Conservation (phyloP, 2,113 vertebrate genomes). For the Tursiops truncatus region DNA sequence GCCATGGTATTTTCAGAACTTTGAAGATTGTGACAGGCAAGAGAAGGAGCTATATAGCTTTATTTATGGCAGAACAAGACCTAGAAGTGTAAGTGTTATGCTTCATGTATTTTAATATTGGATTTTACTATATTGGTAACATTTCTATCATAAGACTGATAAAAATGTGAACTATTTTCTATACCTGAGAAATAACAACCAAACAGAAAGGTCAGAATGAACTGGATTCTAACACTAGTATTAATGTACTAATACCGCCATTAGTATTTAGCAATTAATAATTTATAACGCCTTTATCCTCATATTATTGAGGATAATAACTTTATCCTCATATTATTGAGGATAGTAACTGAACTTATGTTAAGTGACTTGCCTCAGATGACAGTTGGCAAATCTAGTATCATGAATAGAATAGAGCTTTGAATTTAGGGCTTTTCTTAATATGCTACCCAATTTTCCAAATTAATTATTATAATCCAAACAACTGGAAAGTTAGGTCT, state of each 20-base stretch:
- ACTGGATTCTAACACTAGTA: neutral
- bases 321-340: neutral
- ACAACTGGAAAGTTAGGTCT: neutral
- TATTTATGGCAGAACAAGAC: neutral
- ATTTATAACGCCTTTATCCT: neutral
- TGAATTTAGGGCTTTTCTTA: neutral
- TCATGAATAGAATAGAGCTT: neutral
- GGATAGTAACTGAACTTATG: neutral
- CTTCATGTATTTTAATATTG: neutral
- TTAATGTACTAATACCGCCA: neutral
- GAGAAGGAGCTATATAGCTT: neutral
- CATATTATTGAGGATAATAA: neutral
- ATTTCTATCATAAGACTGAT: neutral
- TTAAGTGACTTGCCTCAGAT: neutral
- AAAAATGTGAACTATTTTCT: slow-evolving; percentile 6
- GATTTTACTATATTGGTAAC: neutral
- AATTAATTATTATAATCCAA: neutral
- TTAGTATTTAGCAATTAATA: neutral
- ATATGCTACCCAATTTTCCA: neutral
- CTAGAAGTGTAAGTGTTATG: neutral
- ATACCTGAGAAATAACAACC: neutral
- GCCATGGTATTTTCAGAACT: neutral
- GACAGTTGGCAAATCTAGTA: neutral
- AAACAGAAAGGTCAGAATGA: neutral
- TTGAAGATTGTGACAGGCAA: neutral